Percentiles rank a stretch among this genome's conserved stretches.
Conservation (phyloP, 2,113 vertebrate genomes). For the Apteryx mantelli region DNA sequence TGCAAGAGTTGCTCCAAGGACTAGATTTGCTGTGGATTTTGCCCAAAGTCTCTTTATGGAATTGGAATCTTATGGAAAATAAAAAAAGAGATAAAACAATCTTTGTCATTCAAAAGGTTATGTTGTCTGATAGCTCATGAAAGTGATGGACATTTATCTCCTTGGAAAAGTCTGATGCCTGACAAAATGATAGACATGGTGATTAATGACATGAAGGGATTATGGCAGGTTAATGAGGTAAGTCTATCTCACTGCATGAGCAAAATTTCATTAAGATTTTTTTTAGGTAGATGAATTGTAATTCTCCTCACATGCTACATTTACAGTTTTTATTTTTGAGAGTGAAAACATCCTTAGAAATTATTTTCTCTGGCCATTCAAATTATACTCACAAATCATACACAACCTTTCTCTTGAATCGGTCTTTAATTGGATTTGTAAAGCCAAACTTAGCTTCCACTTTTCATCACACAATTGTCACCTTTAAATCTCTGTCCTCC, state of each 20-base stretch:
- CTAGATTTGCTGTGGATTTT: background rate
- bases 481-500: background rate
- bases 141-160: background rate
- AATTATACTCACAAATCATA: background rate
- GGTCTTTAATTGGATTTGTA: background rate
- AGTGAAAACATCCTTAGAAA: background rate
- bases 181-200: background rate
- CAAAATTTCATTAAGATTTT: background rate
- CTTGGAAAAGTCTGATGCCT: background rate
- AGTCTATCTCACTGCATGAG: background rate
- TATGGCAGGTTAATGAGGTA: background rate
- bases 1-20: background rate
- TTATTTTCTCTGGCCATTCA: background rate
- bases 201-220: background rate
- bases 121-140: background rate
- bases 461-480: background rate
- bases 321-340: background rate
- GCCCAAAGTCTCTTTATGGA: background rate
- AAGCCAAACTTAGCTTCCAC: background rate
- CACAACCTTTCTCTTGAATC: background rate
- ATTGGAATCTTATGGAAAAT: background rate
- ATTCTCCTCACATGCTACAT: background rate
- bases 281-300: background rate
- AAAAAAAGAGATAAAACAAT: background rate
- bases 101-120: conserved; percentile 5